Evolutionary conservation across 2,113 vertebrate species (phyloP).

Genomic region (Gadus chalcogrammus): DNA sequence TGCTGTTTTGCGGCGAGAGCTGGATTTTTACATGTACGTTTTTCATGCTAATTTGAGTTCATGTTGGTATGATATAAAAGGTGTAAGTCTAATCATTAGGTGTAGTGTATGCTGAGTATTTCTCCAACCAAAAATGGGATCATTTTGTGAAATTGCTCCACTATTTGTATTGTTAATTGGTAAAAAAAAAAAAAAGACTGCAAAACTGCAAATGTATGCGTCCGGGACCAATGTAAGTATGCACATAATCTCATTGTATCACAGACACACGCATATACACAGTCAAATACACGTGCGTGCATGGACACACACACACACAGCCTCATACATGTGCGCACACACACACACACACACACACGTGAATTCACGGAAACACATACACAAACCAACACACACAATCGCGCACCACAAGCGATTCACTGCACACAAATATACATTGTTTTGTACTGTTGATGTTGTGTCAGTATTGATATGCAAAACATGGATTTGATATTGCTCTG

Average conservation of each 20-base stretch:
- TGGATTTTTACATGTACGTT: slow-evolving; percentile 22
- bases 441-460: slow-evolving; percentile 25
- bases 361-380: too few relatives aligned
- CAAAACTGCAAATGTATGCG: neutral
- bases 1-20: neutral
- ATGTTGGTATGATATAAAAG: slow-evolving; percentile 6
- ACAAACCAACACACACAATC: too few relatives aligned
- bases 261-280: neutral
- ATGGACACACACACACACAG: too few relatives aligned
- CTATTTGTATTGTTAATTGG: slow-evolving; percentile 22
- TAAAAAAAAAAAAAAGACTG: slow-evolving; percentile 12
- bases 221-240: neutral
- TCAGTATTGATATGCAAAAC: slow-evolving; percentile 24
- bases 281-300: neutral
- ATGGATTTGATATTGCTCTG: slow-evolving; percentile 15
- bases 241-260: slow-evolving; percentile 7
- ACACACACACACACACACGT: neutral
- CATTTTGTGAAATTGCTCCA: neutral
- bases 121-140: slow-evolving; percentile 21
- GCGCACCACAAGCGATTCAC: too few relatives aligned
- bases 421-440: neutral
- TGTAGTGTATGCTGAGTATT: slow-evolving; percentile 20
- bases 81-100: slow-evolving; percentile 32
- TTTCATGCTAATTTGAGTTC: too few relatives aligned
- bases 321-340: too few relatives aligned